A percentile compares a stretch with the other conserved stretches of the same genome.
phyloP scores from a whole-genome alignment of 2,113 vertebrate genomes.

The Anarrhichthys ocellatus region DNA sequence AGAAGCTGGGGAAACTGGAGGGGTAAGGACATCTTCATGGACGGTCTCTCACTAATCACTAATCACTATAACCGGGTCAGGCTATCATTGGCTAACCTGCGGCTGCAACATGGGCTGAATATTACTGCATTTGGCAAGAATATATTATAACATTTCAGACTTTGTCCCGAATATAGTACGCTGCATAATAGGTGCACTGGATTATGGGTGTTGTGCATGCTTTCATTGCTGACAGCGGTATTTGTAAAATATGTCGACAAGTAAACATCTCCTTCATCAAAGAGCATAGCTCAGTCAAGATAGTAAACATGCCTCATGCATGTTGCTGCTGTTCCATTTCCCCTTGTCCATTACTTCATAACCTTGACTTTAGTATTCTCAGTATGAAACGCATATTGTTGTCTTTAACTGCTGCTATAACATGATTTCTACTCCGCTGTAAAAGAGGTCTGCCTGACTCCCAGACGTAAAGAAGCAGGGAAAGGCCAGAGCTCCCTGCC shows the following conservation, averaged over 20 bases:
- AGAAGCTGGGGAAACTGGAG: constrained; percentile 13
- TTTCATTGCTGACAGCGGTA: background rate
- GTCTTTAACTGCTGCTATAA: constrained; percentile 14
- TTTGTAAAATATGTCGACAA: background rate
- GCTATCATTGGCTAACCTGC: background rate
- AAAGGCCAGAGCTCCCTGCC: constrained; percentile 7
- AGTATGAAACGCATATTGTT: background rate
- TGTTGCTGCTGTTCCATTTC: no score
- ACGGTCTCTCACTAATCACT: background rate
- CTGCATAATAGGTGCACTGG: background rate
- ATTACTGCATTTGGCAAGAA: background rate
- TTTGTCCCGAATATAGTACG: background rate
- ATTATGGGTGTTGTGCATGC: background rate
- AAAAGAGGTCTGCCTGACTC: constrained; percentile 51
- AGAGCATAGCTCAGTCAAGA: background rate
- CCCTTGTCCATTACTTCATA: no score
- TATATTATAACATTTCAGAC: background rate
- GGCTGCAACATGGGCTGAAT: background rate
- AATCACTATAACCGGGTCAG: background rate
- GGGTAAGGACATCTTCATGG: constrained; percentile 25
- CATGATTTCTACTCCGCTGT: constrained; percentile 10
- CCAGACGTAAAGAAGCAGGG: constrained; percentile 23
- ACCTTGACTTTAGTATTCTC: background rate
- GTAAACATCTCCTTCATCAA: background rate
- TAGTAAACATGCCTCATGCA: no score